Percentiles rank a stretch among this genome's conserved stretches.
Evolutionary conservation across 1,140 invertebrate genomes (phyloP).

Genomic region (Hyphantria cunea): DNA sequence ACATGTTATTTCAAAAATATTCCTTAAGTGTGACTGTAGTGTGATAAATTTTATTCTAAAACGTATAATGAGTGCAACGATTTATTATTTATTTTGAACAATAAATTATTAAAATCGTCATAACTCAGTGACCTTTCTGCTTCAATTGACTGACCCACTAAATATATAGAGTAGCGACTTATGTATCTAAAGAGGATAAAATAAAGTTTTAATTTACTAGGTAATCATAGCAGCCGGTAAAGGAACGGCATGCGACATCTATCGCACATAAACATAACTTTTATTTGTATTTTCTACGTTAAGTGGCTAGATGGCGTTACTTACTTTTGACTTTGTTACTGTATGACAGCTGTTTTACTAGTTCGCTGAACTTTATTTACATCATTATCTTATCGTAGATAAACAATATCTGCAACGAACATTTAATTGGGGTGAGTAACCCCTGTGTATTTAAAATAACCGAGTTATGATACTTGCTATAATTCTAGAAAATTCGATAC

Average conservation of each 20-base stretch:
- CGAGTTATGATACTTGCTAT: no score
- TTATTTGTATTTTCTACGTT: not conserved
- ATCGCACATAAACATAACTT: not conserved
- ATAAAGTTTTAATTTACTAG: slow-evolving; percentile 25
- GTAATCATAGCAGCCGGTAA: slow-evolving; percentile 14
- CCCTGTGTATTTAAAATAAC: no score
- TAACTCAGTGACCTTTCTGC: slow-evolving; percentile 23
- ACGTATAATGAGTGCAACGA: not conserved
- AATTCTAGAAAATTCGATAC: no score
- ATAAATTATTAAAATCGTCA: slow-evolving; percentile 16
- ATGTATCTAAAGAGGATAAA: slow-evolving; percentile 21
- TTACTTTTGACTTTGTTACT: no score
- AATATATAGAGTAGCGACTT: slow-evolving; percentile 14
- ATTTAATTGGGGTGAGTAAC: no score
- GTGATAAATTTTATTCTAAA: not conserved
- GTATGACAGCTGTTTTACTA: not conserved
- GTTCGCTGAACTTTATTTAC: not conserved
- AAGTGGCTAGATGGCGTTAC: slow-evolving; percentile 23
- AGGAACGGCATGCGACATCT: slow-evolving; percentile 10
- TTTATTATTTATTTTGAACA: slow-evolving; percentile 14
- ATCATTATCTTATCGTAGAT: not conserved
- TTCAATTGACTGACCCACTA: slow-evolving; percentile 25
- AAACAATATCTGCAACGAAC: not conserved
- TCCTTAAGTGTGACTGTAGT: slow-evolving; percentile 20
- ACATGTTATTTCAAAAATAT: no score